Evolutionary conservation across 2,888 invertebrate genomes (phyloP).

Genomic region (Apotomis turbidana): DNA sequence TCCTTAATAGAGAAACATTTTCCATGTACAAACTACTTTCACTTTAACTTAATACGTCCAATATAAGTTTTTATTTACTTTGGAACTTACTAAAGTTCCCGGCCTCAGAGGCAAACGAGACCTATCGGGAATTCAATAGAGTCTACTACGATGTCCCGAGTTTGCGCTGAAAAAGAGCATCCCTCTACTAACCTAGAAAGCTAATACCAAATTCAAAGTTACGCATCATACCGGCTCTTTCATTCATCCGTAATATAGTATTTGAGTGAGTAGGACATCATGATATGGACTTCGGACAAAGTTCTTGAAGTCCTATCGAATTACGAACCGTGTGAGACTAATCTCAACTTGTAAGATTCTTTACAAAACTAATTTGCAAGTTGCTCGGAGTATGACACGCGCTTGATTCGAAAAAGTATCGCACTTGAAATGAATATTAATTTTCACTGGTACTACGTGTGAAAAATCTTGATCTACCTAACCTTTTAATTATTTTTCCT

Average conservation of each 20-base stretch:
- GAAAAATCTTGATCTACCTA: not conserved
- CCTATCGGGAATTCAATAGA: not conserved
- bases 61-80: conserved; percentile 1
- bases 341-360: conserved; percentile 18
- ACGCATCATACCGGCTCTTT: too few species aligned
- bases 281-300: not conserved
- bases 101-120: not conserved
- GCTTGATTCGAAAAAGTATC: conserved; percentile 8
- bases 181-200: not conserved
- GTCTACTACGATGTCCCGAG: not conserved
- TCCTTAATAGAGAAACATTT: not conserved
- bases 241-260: not conserved
- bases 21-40: not conserved
- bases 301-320: not conserved
- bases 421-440: conserved; percentile 9
- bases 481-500: conserved; percentile 11
- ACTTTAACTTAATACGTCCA: not conserved
- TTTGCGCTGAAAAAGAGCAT: not conserved
- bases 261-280: not conserved
- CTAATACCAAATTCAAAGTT: too few species aligned
- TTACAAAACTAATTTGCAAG: conserved; percentile 18
- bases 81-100: not conserved
- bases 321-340: not conserved
- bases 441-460: not conserved
- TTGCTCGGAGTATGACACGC: not conserved